Evolutionary conservation across 2,888 invertebrate genomes (phyloP).

Genomic region (Plutella xylostella): DNA sequence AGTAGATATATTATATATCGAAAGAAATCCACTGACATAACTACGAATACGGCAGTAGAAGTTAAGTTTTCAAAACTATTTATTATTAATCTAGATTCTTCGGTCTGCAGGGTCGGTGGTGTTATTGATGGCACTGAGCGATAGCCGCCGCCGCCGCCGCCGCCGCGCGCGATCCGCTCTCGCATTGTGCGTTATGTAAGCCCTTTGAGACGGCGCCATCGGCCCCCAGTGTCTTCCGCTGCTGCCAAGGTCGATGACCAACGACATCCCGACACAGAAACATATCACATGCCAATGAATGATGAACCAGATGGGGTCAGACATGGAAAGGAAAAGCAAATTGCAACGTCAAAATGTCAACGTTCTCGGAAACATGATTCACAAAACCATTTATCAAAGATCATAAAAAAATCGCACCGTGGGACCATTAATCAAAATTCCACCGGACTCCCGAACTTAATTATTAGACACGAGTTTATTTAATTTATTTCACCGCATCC

Average conservation of each 20-base stretch:
- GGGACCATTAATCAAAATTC: slow-evolving; percentile 36
- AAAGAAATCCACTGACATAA: too few species aligned
- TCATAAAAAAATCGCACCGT: slow-evolving; percentile 16
- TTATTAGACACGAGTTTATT: slow-evolving; percentile 43
- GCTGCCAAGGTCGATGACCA: not conserved
- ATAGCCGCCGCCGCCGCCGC: slow-evolving; percentile 31
- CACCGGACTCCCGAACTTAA: slow-evolving; percentile 32
- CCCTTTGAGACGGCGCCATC: slow-evolving; percentile 44
- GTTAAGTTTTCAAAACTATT: not conserved
- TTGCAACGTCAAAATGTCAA: too few species aligned
- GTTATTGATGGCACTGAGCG: slow-evolving; percentile 54
- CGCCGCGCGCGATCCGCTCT: slow-evolving; percentile 29
- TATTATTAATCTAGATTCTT: not conserved
- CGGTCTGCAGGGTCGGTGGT: slow-evolving; percentile 22
- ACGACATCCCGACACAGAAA: not conserved
- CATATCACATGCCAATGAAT: not conserved
- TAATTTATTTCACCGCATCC: slow-evolving; percentile 37
- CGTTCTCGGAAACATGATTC: too few species aligned
- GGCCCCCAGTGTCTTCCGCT: slow-evolving; percentile 20
- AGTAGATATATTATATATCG: too few species aligned
- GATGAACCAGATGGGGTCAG: not conserved
- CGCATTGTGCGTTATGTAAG: slow-evolving; percentile 47
- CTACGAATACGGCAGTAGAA: too few species aligned
- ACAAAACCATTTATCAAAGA: too few species aligned
- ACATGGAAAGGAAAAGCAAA: too few species aligned